Evolutionary conservation across 1,140 invertebrate genomes (phyloP).

Genomic region (Drosophila sturtevanti): DNA sequence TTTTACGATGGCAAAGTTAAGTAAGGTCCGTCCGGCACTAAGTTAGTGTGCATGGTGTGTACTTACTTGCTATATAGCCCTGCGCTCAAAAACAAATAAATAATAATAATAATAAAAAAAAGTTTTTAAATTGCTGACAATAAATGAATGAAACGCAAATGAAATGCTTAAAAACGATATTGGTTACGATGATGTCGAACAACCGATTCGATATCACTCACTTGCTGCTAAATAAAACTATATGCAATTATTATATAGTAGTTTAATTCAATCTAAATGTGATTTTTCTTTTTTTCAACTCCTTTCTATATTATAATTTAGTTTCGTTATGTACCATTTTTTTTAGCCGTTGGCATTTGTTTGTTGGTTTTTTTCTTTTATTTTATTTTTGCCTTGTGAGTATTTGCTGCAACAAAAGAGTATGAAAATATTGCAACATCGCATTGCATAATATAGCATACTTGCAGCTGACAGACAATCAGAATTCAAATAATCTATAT

Average conservation of each 20-base stretch:
- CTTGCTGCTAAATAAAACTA: constrained; percentile 11
- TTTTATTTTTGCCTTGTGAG: constrained; percentile 37
- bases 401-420: constrained; percentile 25
- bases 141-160: constrained; percentile 4
- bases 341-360: too few species aligned
- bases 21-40: constrained; percentile 5
- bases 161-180: background rate
- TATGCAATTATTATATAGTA: constrained; percentile 4
- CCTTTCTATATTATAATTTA: too few species aligned
- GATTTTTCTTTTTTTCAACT: background rate
- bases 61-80: background rate
- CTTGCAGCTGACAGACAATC: constrained; percentile 78
- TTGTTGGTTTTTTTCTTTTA: constrained; percentile 63
- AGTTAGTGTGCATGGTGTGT: background rate
- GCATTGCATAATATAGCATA: constrained; percentile 8
- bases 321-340: too few species aligned
- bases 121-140: constrained; percentile 24
- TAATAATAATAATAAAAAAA: constrained; percentile 13
- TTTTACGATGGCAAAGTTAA: background rate
- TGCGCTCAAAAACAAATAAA: background rate
- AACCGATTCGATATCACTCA: background rate
- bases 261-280: constrained; percentile 14
- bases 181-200: background rate
- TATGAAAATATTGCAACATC: background rate
- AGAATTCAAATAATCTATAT: constrained; percentile 62